Base-by-base conservation (phyloP, 2,113 vertebrate genomes). In the Calonectris borealis region DNA sequence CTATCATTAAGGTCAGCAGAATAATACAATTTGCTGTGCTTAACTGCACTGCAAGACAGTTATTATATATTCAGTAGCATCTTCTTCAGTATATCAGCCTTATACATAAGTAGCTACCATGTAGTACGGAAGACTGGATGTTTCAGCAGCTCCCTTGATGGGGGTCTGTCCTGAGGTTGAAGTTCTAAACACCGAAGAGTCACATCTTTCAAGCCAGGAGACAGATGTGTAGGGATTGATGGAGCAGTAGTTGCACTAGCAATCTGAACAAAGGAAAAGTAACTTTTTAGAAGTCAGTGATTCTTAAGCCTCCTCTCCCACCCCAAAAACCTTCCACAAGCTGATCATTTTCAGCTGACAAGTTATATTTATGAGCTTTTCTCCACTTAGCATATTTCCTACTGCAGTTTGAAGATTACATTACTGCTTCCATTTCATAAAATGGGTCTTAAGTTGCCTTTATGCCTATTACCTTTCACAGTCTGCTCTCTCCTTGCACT, bases 131-230 rank as follows among this genome's bases (percentile, higher is more conserved):
- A 99, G 95, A 99, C 98, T 4, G 99, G 99, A 92, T 99, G 99
- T 91, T 99, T 99, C 93, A 99, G 98, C 64, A 99, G 98, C 92
- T 99, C 99, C 94, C 99, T 97, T 3, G 99, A 98, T 4, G 98
- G 97, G 27, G 99, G 98, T 92, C 99, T 98, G 96, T 99, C 99
- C 90, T 99, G 96, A 96, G 99, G 99, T 76, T 99, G 98, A 90
- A 99, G 99, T 91, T 99, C 99, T 94, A 99, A 98, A 96, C 99
- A 99, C 15, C 99, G 98, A 93, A 99, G 98, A 38, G 99, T 98
- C 88, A 99, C 99, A 55, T 99, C 99, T 66, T 98, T 98, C 89
- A 99, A 97, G 32, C 99, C 99, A 2, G 99, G 99, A 89, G 98
- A 98, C 72, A 99, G 96, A 95, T 99, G 98, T 8, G 98, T 95